phyloP scores from a whole-genome alignment of 2,888 invertebrate genomes.

The Tridacna crocea region DNA sequence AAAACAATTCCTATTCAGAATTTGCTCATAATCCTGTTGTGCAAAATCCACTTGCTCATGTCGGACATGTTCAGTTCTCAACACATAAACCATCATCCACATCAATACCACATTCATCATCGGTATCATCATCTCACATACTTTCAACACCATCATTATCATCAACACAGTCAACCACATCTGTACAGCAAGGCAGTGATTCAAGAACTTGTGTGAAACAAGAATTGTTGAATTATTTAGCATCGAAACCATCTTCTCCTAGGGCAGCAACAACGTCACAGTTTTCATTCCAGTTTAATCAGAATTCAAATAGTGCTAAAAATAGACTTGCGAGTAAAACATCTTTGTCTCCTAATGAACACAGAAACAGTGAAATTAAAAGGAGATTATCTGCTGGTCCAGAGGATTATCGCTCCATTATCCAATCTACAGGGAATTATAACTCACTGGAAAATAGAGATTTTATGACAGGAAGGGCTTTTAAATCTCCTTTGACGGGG shows the following conservation, averaged over 20 bases:
- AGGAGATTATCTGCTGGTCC: slow-evolving; percentile 73
- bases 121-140: slow-evolving; percentile 1
- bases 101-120: slow-evolving; percentile 12
- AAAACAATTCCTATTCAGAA: slow-evolving; percentile 43
- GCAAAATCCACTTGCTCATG: slow-evolving; percentile 41
- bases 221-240: slow-evolving; percentile 56
- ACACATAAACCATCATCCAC: slow-evolving; percentile 7
- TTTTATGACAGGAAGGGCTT: slow-evolving; percentile 37
- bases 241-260: slow-evolving; percentile 65
- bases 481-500: slow-evolving; percentile 38
- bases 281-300: slow-evolving; percentile 62
- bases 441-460: slow-evolving; percentile 38
- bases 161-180: slow-evolving; percentile 13
- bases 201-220: slow-evolving; percentile 58
- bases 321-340: slow-evolving; percentile 32
- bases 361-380: slow-evolving; percentile 69
- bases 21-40: slow-evolving; percentile 58
- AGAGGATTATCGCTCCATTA: slow-evolving; percentile 47
- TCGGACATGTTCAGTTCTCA: slow-evolving; percentile 24
- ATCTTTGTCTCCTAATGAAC: slow-evolving; percentile 43
- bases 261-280: slow-evolving; percentile 62
- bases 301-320: slow-evolving; percentile 34
- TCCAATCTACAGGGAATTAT: slow-evolving; percentile 29
- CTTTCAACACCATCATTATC: slow-evolving; percentile 5
- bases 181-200: slow-evolving; percentile 28